A percentile compares a stretch with the other conserved stretches of the same genome.
phyloP scores from a whole-genome alignment of 2,797 vertebrate genomes.

The Microctenopoma stevenorrisi region DNA sequence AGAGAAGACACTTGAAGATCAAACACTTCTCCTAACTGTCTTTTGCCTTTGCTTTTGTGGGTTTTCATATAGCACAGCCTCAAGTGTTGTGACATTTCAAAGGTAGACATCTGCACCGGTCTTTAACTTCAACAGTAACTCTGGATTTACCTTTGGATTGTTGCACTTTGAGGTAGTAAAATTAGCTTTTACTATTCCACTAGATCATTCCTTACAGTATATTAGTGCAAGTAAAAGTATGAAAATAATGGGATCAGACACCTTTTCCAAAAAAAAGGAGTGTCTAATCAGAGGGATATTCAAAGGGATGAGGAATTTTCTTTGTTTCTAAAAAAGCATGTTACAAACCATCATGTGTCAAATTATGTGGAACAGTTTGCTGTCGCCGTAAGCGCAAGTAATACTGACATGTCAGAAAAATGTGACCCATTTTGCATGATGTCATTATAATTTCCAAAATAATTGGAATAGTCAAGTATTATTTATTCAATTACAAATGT shows the following conservation, averaged over 20 bases:
- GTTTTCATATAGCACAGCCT: slow-evolving; percentile 28
- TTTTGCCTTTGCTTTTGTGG: slow-evolving; percentile 25
- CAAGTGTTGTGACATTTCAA: slow-evolving; percentile 26
- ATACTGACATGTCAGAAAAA: not conserved
- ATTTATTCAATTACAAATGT: slow-evolving; percentile 1
- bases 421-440: not conserved
- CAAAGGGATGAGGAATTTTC: not conserved
- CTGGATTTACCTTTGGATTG: not conserved
- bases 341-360: not conserved
- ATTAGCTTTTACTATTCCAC: not conserved
- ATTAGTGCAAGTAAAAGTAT: too few relatives aligned
- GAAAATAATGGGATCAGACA: not conserved
- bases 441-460: not conserved
- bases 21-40: slow-evolving; percentile 26
- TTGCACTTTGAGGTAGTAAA: too few relatives aligned
- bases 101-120: slow-evolving; percentile 2
- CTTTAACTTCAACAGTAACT: slow-evolving; percentile 7
- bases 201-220: not conserved
- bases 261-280: not conserved
- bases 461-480: not conserved
- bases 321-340: not conserved
- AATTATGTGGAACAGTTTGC: not conserved
- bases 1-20: slow-evolving; percentile 53
- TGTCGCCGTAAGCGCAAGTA: too few relatives aligned
- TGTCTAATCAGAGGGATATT: not conserved